Evolutionary conservation across 2,888 invertebrate genomes (phyloP).

Genomic region (Drosophila basisetae): DNA sequence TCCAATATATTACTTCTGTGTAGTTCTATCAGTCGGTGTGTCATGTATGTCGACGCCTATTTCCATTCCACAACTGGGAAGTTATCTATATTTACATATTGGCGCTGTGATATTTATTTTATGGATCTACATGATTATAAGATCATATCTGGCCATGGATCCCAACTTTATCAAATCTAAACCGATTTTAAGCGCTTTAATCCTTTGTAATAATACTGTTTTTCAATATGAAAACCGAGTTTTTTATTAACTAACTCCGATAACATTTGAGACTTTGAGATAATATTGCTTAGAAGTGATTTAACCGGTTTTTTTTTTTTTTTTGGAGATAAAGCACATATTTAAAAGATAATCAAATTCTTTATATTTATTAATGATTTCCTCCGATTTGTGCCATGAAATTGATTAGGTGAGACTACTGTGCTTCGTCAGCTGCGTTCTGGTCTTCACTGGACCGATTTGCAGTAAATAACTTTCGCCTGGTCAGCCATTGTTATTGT

Average conservation of each 20-base stretch:
- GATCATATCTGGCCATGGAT: neutral
- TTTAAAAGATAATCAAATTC: neutral
- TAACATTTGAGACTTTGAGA: neutral
- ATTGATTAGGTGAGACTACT: neutral
- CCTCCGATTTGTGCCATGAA: neutral
- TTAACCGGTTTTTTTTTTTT: neutral
- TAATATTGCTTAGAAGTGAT: neutral
- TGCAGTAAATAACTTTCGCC: constrained; percentile 77
- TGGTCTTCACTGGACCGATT: constrained; percentile 65
- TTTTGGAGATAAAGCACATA: neutral
- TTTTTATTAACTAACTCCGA: neutral
- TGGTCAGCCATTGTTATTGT: constrained; percentile 52
- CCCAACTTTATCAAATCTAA: too few relatives aligned
- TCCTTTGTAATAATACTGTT: too few relatives aligned
- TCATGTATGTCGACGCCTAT: neutral
- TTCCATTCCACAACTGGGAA: neutral
- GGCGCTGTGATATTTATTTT: too few relatives aligned
- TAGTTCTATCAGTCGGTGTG: neutral
- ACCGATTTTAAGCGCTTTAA: too few relatives aligned
- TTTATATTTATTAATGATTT: neutral
- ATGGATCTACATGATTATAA: neutral
- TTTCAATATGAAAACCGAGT: too few relatives aligned
- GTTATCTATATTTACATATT: neutral
- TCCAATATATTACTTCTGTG: neutral
- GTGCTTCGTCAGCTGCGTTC: constrained; percentile 53